Base-by-base conservation (phyloP, 2,888 invertebrate genomes). In the Stenoptilia bipunctidactyla region DNA sequence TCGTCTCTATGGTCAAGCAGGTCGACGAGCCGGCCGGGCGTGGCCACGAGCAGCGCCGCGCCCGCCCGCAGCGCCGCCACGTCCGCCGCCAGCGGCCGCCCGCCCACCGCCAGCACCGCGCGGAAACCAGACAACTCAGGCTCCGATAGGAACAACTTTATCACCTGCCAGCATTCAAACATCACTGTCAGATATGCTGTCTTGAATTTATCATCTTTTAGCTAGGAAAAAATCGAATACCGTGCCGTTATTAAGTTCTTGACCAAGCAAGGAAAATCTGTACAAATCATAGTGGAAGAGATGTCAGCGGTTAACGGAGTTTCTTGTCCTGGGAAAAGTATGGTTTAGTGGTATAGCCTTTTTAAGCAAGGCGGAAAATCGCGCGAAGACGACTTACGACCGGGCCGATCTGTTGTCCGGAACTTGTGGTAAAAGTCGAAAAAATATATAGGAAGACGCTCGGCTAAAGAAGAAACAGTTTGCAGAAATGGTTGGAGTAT, bases 11-110 rank as follows among this genome's bases (percentile, higher is more conserved):
- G 88, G 5, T 89, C 87, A 12, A 96, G 74, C 41, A 98, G 73
- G 72, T 98, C 97, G 61, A 93, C 93, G 6, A 99, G 71, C 43
- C 98, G 80, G 0, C 99, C 99, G 0, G 99, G 99, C 1, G 99
- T 99, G 40, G 95, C 96, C 36, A 98, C 90, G 3, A 97, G 85
- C 34, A 99, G 92, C 58, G 97, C 92, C 0, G 89, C 92, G 0
- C 94, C 94, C 36, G 86, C 79, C 47, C 86, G 85, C 40, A 96
- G 85, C 13, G 84, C 85, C 27, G 85, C 85, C 0, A 93, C 80
- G 65, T 97, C 96, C 5, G 89, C 87, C n/a, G 90, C 89, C 0
- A 93, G 88, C 40, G 89, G 89, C 41, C 89, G 89, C 0, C 98
- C 97, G 0, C 98, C 98, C 15, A 97, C 90, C 2, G 93, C 68